These are phyloP conservation scores for Aphaenogaster ashmeadi DNA, from an alignment of 1,140 invertebrate genomes.

Conservation along the genomic window DNA sequence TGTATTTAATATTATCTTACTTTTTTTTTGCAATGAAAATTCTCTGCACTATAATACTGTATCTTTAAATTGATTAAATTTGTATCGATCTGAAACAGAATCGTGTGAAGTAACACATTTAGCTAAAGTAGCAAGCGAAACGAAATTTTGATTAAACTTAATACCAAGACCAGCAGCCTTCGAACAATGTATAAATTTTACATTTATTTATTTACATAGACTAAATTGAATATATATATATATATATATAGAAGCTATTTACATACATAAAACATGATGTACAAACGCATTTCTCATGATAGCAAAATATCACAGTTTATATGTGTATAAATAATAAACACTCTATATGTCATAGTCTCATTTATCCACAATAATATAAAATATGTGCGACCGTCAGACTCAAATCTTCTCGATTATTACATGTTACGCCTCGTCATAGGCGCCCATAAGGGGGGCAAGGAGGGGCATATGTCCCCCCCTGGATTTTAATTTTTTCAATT, in stretches of 20 bases:
- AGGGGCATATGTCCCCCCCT: too few relatives aligned
- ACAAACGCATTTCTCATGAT: slow-evolving; percentile 10
- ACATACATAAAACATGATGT: neutral
- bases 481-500: too few relatives aligned
- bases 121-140: neutral
- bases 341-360: neutral
- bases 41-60: neutral
- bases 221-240: neutral
- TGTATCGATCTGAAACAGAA: neutral
- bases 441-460: too few relatives aligned
- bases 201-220: neutral
- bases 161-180: neutral
- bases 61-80: neutral
- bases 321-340: slow-evolving; percentile 11
- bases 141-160: neutral
- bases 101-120: neutral
- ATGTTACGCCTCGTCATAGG: neutral
- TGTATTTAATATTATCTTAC: neutral
- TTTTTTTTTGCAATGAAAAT: neutral
- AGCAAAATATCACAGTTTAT: slow-evolving; percentile 31
- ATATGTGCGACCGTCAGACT: neutral
- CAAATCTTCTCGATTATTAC: neutral
- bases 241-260: slow-evolving; percentile 8
- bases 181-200: neutral
- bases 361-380: neutral